Conservation (phyloP, 2,113 vertebrate genomes). For the Zootoca vivipara region DNA sequence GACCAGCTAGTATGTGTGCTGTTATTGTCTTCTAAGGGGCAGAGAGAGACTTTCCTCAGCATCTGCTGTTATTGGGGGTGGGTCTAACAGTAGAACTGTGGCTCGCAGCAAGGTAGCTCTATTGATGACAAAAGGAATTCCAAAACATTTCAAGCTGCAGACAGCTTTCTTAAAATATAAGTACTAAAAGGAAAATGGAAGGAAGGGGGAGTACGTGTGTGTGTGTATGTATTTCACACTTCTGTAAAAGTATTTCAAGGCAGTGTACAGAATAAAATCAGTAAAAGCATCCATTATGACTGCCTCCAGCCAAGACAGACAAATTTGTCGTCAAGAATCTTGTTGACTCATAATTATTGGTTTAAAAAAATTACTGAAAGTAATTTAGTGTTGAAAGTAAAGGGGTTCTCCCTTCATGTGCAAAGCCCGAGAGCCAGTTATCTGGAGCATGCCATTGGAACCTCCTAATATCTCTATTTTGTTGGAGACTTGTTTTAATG, state of each 20-base stretch:
- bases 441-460: neutral
- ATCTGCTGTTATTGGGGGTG: neutral
- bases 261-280: no score
- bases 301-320: neutral
- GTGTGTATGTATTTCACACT: no score
- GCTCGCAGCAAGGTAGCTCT: neutral
- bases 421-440: neutral
- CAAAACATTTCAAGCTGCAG: neutral
- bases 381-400: neutral
- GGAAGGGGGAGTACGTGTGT: no score
- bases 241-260: no score
- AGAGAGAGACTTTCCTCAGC: neutral
- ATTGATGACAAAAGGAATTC: neutral
- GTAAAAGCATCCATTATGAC: neutral
- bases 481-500: neutral
- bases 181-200: neutral
- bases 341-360: neutral
- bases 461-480: neutral
- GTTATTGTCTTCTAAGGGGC: neutral
- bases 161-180: neutral
- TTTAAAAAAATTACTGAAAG: neutral
- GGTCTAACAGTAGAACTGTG: neutral
- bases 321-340: neutral
- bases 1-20: neutral
- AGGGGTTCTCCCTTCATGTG: neutral